These are phyloP conservation scores for Unio pictorum DNA, from an alignment of 2,888 invertebrate genomes.

Conservation along the genomic window DNA sequence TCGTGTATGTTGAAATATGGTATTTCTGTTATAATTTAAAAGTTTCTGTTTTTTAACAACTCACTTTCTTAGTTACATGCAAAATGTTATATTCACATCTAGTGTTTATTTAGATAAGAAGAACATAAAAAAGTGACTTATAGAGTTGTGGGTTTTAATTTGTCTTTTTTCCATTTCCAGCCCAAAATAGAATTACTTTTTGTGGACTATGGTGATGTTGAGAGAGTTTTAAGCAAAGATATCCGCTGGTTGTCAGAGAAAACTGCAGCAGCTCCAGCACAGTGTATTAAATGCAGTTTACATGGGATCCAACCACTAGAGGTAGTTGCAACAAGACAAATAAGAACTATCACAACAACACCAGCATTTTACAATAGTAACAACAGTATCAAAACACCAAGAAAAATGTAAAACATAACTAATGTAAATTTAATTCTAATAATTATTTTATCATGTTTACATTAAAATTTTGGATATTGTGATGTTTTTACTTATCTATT, in stretches of 20 bases:
- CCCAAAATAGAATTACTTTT: slow-evolving; percentile 45
- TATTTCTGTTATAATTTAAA: too few relatives aligned
- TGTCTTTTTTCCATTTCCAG: slow-evolving; percentile 16
- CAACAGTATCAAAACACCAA: too few relatives aligned
- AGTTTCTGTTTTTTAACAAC: background rate
- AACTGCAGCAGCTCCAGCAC: slow-evolving; percentile 37
- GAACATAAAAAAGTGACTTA: background rate
- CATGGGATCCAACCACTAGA: slow-evolving; percentile 42
- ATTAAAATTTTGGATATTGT: too few relatives aligned
- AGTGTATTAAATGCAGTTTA: slow-evolving; percentile 48
- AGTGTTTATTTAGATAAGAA: too few relatives aligned
- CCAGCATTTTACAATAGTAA: too few relatives aligned
- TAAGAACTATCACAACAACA: too few relatives aligned
- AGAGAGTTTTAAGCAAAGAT: slow-evolving; percentile 27
- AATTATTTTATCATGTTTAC: too few relatives aligned
- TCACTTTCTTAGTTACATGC: background rate
- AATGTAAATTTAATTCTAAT: too few relatives aligned
- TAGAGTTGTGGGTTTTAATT: background rate
- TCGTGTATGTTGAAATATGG: too few relatives aligned
- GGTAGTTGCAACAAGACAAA: slow-evolving; percentile 15
- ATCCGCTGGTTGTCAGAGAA: slow-evolving; percentile 47
- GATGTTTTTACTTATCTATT: too few relatives aligned
- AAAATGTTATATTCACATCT: too few relatives aligned
- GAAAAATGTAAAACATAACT: too few relatives aligned
- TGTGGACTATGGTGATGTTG: slow-evolving; percentile 61